A percentile compares a stretch with the other conserved stretches of the same genome.
Conservation (phyloP, 1,140 invertebrate genomes). For the fruit fly (Drosophila melanogaster) region Release_6_plus_ISO1_MT NT_037436.4:2908501-2909000, state of each 20-base stretch:
- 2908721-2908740: slow-evolving; percentile 44
- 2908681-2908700: slow-evolving; percentile 34
- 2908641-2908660: slow-evolving; percentile 6
- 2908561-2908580: slow-evolving; percentile 59
- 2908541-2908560: slow-evolving; percentile 65
- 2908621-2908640: not conserved
- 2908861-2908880: slow-evolving; percentile 74
- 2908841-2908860: slow-evolving; percentile 75
- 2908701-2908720: slow-evolving; percentile 62
- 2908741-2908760: slow-evolving; percentile 22
- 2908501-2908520: slow-evolving; percentile 67
- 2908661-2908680: slow-evolving; percentile 16
- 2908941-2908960: slow-evolving; percentile 41
- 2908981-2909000: slow-evolving; percentile 48
- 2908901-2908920: slow-evolving; percentile 77
- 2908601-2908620: slow-evolving; percentile 44
- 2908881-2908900: slow-evolving; percentile 64
- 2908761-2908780: slow-evolving; percentile 10
- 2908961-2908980: slow-evolving; percentile 18
- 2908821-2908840: slow-evolving; percentile 74
- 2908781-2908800: not conserved
- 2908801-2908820: slow-evolving; percentile 29
- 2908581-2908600: slow-evolving; percentile 70
- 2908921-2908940: slow-evolving; percentile 77
- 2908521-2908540: slow-evolving; percentile 80